phyloP scores from a whole-genome alignment of 2,888 invertebrate species.

The Heliconius cydno region DNA sequence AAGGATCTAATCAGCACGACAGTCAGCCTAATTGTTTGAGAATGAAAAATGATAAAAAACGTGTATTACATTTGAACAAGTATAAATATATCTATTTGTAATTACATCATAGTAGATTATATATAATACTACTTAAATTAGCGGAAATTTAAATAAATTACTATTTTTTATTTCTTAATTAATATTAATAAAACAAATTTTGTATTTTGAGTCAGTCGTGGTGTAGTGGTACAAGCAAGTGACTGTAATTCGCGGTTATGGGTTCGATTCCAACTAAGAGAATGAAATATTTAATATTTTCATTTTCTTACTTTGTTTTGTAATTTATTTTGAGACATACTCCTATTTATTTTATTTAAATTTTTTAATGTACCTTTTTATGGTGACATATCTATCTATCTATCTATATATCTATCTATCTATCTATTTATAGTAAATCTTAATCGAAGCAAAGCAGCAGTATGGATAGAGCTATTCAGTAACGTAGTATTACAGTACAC shows the following conservation, averaged over 20 bases:
- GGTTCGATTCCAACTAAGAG: not conserved
- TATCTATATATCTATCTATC: not conserved
- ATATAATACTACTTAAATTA: no score
- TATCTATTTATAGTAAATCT: not conserved
- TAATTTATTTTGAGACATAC: not conserved
- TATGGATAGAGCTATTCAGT: not conserved
- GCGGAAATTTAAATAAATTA: not conserved
- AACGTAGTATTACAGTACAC: not conserved
- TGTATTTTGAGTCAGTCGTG: not conserved
- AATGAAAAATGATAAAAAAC: constrained; percentile 6
- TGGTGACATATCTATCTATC: not conserved
- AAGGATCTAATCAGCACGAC: constrained; percentile 10
- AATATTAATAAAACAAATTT: no score
- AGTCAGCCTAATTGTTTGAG: constrained; percentile 6
- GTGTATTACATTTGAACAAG: not conserved
- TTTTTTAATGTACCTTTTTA: no score
- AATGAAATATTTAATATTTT: not conserved
- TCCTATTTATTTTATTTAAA: not conserved
- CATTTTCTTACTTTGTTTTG: not conserved
- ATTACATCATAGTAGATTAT: not conserved
- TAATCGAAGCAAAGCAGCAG: not conserved
- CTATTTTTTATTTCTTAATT: no score
- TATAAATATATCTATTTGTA: not conserved
- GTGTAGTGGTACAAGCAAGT: not conserved
- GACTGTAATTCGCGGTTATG: not conserved